These are phyloP conservation scores for Lutraria rhynchaena DNA, from an alignment of 1,140 invertebrate species.

Conservation along the genomic window DNA sequence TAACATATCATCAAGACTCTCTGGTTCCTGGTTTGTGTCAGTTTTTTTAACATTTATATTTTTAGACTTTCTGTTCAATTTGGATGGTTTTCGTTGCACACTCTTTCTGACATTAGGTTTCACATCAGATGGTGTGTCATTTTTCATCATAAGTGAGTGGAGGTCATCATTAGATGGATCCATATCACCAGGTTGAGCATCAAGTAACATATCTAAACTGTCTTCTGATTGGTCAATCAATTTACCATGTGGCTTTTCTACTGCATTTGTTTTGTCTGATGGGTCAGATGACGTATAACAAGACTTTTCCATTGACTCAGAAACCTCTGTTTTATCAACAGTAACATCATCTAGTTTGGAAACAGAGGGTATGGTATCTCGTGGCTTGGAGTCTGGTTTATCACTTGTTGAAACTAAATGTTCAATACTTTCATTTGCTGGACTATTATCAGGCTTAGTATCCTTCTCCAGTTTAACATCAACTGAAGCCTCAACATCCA, in stretches of 20 bases:
- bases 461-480: too few species aligned
- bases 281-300: not conserved
- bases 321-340: not conserved
- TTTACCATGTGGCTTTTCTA: not conserved
- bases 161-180: slow-evolving; percentile 26
- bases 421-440: not conserved
- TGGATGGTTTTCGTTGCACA: not conserved
- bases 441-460: too few species aligned
- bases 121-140: too few species aligned
- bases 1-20: slow-evolving; percentile 31
- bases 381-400: not conserved
- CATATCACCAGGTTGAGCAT: not conserved
- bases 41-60: too few species aligned
- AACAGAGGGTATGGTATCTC: not conserved
- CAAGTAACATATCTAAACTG: not conserved
- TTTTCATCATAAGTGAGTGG: not conserved
- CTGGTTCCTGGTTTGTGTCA: not conserved
- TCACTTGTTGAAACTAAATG: not conserved
- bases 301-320: not conserved
- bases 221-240: slow-evolving; percentile 9
- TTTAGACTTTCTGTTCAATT: not conserved
- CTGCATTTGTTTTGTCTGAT: not conserved
- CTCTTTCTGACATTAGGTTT: too few species aligned
- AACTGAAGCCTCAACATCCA: too few species aligned
- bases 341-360: not conserved